Percentiles rank a stretch among this genome's conserved stretches.
Evolutionary conservation across 2,888 invertebrate genomes (phyloP).

Genomic region (Drosophila helvetica): DNA sequence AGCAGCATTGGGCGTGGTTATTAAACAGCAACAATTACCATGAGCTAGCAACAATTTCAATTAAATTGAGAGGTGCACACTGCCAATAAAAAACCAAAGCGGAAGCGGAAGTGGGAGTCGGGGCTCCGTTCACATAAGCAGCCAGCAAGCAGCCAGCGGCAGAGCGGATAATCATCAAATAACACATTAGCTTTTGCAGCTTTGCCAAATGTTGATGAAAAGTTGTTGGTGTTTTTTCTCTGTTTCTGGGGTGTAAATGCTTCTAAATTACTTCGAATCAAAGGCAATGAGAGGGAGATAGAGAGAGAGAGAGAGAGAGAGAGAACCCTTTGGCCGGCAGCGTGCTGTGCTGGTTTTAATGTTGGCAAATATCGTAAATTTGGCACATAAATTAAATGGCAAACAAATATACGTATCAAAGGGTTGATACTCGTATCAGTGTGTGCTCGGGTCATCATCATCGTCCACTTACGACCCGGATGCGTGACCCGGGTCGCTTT

Average conservation of each 20-base stretch:
- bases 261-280: constrained; percentile 63
- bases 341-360: constrained; percentile 68
- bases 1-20: constrained; percentile 14
- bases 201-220: constrained; percentile 47
- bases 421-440: constrained; percentile 56
- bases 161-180: constrained; percentile 58
- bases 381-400: constrained; percentile 70
- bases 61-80: constrained; percentile 21
- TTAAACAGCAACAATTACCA: constrained; percentile 36
- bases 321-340: constrained; percentile 14
- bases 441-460: constrained; percentile 31
- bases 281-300: not conserved
- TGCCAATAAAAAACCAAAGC: not conserved
- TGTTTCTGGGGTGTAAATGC: constrained; percentile 51
- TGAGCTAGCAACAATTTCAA: constrained; percentile 40
- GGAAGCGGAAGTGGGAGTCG: constrained; percentile 52
- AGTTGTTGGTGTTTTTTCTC: constrained; percentile 42
- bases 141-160: constrained; percentile 41
- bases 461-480: constrained; percentile 40
- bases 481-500: constrained; percentile 57
- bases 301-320: constrained; percentile 20
- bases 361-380: constrained; percentile 68
- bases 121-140: constrained; percentile 54
- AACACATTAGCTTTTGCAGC: constrained; percentile 59
- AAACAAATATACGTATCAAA: constrained; percentile 61